Base-by-base conservation (phyloP, 2,888 invertebrate genomes). In the Eilema depressum region DNA sequence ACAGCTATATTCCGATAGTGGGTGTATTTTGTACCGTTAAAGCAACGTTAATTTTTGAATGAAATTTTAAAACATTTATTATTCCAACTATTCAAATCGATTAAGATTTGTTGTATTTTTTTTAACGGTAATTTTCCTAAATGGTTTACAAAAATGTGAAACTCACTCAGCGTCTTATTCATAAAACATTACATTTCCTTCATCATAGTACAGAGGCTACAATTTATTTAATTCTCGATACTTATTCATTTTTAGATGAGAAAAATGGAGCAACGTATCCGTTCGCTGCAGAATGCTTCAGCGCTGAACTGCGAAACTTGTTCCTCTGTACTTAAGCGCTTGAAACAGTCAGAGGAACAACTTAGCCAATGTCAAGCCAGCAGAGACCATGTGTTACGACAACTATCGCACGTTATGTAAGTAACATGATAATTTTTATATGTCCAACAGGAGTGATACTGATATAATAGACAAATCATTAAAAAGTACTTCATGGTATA, bases 351-450 rank as follows among this genome's bases (percentile, higher is more conserved):
- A 66, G 97, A 98, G 85, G 92, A 91, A 33, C 95, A 96, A 78
- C 92, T 98, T 63, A 92, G 95, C 56, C 93, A 95, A 75, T 95
- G 97, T 75, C 92, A 96, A 73, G 92, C 94, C 20, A 97, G 97
- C 89, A 95, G 97, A 79, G 96, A 96, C 78, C 95, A 95, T 68
- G 97, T 98, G 86, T 92, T 98, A 78, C 96, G 97, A 85, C 97
- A 98, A 88, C 95, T 98, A 71, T 96, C 97, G 79, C 97, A 97
- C 87, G 97, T 98, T 96, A 97, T 98, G 98, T 98, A 92, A 95
- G 97, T 72, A 25, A 66, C 63, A 33, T 5, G 4, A 28, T 30
- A 20, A 20, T 57, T 47, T 7, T 20, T 7, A 20, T 3, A 20
- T 47, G 12, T 7, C 5, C 12, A 47, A 47, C 47, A 47, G 20